A percentile compares a stretch with the other conserved stretches of the same genome.
Conservation (phyloP, 2,797 vertebrate genomes). For the Jordanella pulchra region DNA sequence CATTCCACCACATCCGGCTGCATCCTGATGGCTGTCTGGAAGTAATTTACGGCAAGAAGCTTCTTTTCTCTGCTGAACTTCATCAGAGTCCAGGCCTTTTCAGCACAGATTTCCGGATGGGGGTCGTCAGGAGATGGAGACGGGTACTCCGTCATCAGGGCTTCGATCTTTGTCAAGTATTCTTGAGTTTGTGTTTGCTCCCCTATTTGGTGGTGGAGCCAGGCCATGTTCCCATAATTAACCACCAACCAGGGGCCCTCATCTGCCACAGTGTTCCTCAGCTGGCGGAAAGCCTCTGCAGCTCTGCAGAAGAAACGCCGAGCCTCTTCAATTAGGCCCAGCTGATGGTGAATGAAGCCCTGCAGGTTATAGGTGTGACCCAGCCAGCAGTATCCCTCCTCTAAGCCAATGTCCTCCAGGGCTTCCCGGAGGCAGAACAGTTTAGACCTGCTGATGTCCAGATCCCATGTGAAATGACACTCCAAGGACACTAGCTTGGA, state of each 20-base stretch:
- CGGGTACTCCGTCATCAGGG: slow-evolving; percentile 47
- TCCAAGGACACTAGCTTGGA: slow-evolving; percentile 48
- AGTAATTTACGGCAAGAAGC: slow-evolving; percentile 38
- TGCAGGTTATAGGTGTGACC: slow-evolving; percentile 70
- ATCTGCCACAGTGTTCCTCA: slow-evolving; percentile 31
- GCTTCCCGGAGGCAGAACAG: slow-evolving; percentile 22
- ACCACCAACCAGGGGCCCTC: slow-evolving; percentile 66
- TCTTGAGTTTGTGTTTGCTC: slow-evolving; percentile 26
- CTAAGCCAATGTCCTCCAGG: slow-evolving; percentile 48
- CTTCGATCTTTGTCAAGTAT: slow-evolving; percentile 33
- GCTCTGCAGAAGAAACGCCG: slow-evolving; percentile 39
- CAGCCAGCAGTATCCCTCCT: slow-evolving; percentile 61
- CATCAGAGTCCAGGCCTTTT: slow-evolving; percentile 74
- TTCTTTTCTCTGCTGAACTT: slow-evolving; percentile 5
- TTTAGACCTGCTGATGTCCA: slow-evolving; percentile 2
- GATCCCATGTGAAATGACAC: slow-evolving; percentile 70
- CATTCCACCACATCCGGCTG: slow-evolving; percentile 66
- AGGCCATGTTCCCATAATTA: slow-evolving; percentile 65
- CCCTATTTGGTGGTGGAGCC: slow-evolving; percentile 49
- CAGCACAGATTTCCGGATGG: slow-evolving; percentile 66
- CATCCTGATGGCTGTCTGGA: slow-evolving; percentile 65
- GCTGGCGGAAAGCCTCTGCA: slow-evolving; percentile 46
- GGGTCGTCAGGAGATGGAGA: slow-evolving; percentile 47
- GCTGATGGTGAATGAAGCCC: slow-evolving; percentile 52
- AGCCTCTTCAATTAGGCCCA: slow-evolving; percentile 33